Percentiles rank a stretch among this genome's conserved stretches.
phyloP scores from a whole-genome alignment of 2,888 invertebrate genomes.

The Lacanobia wlatinum region DNA sequence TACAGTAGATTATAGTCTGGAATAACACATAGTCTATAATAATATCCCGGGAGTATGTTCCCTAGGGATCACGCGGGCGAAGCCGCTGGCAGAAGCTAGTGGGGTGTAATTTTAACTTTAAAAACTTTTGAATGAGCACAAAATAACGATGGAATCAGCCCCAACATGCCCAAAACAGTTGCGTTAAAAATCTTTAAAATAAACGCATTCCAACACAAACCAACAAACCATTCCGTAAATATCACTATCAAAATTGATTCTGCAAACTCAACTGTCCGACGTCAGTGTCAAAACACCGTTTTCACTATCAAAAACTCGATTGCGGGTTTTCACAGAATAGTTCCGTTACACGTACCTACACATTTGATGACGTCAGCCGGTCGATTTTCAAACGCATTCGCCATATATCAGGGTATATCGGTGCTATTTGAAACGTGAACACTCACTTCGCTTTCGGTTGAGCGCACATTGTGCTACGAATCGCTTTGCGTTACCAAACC shows the following conservation, averaged over 20 bases:
- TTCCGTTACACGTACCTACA: neutral
- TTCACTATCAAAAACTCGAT: neutral
- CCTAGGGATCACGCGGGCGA: too few relatives aligned
- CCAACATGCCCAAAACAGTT: too few relatives aligned
- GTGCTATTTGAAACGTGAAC: slow-evolving; percentile 41
- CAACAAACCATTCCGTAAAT: neutral
- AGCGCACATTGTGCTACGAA: slow-evolving; percentile 39
- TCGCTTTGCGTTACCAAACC: slow-evolving; percentile 43
- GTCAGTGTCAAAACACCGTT: neutral
- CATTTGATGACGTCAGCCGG: slow-evolving; percentile 35
- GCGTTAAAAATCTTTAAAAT: neutral
- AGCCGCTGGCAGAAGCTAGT: too few relatives aligned
- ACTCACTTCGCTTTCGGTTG: slow-evolving; percentile 33
- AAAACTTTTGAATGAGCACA: too few relatives aligned
- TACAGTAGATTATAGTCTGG: too few relatives aligned
- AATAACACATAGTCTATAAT: too few relatives aligned
- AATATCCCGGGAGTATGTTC: too few relatives aligned
- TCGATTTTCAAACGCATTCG: slow-evolving; percentile 28
- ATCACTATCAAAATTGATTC: neutral
- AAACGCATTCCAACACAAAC: too few relatives aligned
- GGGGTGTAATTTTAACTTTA: too few relatives aligned
- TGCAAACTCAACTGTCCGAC: neutral
- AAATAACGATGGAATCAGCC: too few relatives aligned
- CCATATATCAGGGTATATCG: slow-evolving; percentile 23
- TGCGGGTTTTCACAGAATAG: slow-evolving; percentile 9